phyloP scores from a whole-genome alignment of 2,113 vertebrate species.

The Calidris pygmaea region DNA sequence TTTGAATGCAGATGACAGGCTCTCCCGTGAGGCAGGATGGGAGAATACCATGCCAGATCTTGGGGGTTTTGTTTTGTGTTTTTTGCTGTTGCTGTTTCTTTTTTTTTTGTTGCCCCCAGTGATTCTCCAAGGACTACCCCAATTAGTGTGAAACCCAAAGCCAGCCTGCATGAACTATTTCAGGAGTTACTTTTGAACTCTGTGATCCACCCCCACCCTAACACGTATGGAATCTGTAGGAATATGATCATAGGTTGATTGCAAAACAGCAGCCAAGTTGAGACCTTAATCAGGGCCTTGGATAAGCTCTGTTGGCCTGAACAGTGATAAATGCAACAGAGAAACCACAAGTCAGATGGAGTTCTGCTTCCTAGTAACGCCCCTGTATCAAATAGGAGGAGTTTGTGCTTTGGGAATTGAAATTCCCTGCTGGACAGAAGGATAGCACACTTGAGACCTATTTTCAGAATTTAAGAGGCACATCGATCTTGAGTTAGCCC shows the following conservation, averaged over 20 bases:
- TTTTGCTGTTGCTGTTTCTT: neutral
- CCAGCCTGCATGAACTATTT: neutral
- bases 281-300: neutral
- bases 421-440: neutral
- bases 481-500: neutral
- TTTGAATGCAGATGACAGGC: neutral
- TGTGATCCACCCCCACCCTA: too few relatives aligned
- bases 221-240: fast-evolving
- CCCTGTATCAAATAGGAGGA: neutral
- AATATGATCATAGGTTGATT: neutral
- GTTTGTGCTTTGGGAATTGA: neutral
- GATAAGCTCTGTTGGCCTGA: neutral
- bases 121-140: neutral
- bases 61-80: fast-evolving
- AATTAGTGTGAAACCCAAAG: neutral
- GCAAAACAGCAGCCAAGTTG: fast-evolving
- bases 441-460: neutral
- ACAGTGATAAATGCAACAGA: neutral
- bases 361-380: neutral
- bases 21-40: neutral
- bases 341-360: neutral
- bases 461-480: constrained; percentile 8
- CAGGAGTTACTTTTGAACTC: neutral
- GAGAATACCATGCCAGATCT: neutral
- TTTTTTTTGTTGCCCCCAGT: neutral